Conservation (phyloP, 2,797 vertebrate genomes). For the Scolopax bukidnonensis region DNA sequence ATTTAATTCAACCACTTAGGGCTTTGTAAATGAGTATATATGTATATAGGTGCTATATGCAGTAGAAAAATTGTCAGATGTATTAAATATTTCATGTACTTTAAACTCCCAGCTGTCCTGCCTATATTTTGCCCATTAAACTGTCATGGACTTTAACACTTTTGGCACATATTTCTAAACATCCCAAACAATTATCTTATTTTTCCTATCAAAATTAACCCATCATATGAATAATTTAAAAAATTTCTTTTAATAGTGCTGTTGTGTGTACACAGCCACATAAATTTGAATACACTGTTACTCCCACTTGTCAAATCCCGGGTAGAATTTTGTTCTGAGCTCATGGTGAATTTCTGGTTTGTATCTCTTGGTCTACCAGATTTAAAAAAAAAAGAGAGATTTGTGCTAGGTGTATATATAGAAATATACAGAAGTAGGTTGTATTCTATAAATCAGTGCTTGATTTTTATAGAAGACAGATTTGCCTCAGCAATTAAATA, state of each 20-base stretch:
- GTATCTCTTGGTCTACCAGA: neutral
- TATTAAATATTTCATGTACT: neutral
- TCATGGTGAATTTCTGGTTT: neutral
- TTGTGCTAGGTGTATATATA: neutral
- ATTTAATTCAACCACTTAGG: conserved; percentile 41
- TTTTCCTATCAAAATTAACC: neutral
- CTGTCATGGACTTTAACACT: neutral
- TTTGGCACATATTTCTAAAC: neutral
- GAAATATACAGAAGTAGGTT: neutral
- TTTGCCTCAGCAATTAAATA: neutral
- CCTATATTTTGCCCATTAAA: neutral
- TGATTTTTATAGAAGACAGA: neutral
- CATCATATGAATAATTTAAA: neutral
- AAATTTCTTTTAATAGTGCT: neutral
- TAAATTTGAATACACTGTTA: neutral
- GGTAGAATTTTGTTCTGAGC: neutral
- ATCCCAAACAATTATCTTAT: neutral
- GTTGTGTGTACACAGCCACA: neutral
- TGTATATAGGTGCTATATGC: neutral
- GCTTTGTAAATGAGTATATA: conserved; percentile 31
- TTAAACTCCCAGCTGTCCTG: neutral
- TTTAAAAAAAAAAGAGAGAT: neutral
- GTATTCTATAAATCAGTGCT: neutral
- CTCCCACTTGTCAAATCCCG: neutral
- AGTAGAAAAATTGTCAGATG: neutral